These are phyloP conservation scores for Syngnathoides biaculeatus DNA, from an alignment of 2,113 vertebrate species.

Conservation along the genomic window DNA sequence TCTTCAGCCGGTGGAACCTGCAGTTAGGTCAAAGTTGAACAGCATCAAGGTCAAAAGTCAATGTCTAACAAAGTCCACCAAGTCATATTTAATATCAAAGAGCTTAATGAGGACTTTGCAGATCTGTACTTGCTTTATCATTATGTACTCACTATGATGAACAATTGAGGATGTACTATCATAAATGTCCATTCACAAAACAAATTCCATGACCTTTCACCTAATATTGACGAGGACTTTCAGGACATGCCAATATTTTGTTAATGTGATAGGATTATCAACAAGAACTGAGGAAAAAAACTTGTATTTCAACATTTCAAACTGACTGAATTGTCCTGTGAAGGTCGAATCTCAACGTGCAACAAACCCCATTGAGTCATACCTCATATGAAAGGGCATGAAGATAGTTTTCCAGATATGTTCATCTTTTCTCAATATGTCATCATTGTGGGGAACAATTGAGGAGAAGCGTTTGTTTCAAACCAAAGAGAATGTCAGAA, in stretches of 20 bases:
- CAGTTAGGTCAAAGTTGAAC: not conserved
- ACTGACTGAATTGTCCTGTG: not conserved
- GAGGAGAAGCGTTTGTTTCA: no score
- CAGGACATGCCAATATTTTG: not conserved
- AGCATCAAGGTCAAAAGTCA: not conserved
- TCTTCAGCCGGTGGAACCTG: not conserved
- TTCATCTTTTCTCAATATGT: no score
- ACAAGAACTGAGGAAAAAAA: not conserved
- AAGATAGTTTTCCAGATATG: not conserved
- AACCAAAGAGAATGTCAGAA: no score
- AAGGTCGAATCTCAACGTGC: not conserved
- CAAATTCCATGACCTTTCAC: no score
- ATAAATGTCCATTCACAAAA: no score
- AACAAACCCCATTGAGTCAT: not conserved
- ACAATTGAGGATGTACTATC: not conserved
- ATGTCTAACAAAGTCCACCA: not conserved
- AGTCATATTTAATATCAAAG: no score
- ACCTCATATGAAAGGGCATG: not conserved
- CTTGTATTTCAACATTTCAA: not conserved
- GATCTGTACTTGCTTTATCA: not conserved
- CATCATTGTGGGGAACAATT: no score
- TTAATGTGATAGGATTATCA: not conserved
- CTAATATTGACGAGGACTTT: not conserved
- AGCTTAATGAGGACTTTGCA: no score
- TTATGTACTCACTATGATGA: not conserved